These are phyloP conservation scores for Parelbella ahira DNA, from an alignment of 2,888 invertebrate species.

Conservation along the genomic window DNA sequence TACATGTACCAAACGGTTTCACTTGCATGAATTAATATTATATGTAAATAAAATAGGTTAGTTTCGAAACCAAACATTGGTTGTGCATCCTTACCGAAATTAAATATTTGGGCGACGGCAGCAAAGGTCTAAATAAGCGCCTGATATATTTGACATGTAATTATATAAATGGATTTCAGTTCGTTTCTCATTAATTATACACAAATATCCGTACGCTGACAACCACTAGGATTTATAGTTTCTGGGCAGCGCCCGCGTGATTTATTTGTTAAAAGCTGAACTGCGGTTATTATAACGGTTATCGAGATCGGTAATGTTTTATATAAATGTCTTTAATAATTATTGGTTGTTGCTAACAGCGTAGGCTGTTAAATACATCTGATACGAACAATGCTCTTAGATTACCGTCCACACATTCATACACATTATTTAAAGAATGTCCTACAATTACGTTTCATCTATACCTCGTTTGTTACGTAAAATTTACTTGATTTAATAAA, in stretches of 20 bases:
- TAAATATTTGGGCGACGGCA: neutral
- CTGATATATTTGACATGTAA: conserved; percentile 16
- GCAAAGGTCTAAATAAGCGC: conserved; percentile 4
- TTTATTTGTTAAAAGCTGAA: conserved; percentile 19
- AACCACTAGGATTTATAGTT: conserved; percentile 32
- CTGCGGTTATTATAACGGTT: conserved; percentile 17
- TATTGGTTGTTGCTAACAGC: conserved; percentile 1
- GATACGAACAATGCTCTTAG: too few species aligned
- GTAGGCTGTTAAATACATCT: conserved; percentile 9
- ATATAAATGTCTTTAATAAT: conserved; percentile 13
- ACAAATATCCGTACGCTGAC: conserved; percentile 34
- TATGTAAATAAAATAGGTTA: too few species aligned
- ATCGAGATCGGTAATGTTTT: conserved; percentile 16
- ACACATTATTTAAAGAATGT: too few species aligned
- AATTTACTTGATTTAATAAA: too few species aligned
- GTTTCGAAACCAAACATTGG: too few species aligned
- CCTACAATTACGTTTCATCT: too few species aligned
- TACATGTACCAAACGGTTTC: too few species aligned
- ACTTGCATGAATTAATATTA: too few species aligned
- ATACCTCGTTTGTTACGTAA: too few species aligned
- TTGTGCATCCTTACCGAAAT: too few species aligned
- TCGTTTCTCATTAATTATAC: conserved; percentile 33
- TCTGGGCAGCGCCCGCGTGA: conserved; percentile 15
- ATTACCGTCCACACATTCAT: too few species aligned
- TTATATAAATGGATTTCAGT: conserved; percentile 22